A percentile compares a stretch with the other conserved stretches of the same genome.
phyloP scores from a whole-genome alignment of 1,140 invertebrate species.

The Dryas iulia region DNA sequence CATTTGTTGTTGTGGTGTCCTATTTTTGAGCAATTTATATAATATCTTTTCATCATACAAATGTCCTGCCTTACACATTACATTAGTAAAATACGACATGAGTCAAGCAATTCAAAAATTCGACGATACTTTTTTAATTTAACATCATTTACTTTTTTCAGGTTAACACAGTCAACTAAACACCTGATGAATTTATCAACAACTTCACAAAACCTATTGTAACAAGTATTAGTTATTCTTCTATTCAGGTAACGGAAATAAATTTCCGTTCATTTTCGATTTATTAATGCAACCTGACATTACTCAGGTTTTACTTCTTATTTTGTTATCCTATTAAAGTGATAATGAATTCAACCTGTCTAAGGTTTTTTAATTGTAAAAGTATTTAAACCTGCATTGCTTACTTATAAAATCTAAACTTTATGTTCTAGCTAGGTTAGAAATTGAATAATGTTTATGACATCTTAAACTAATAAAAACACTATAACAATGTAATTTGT shows the following conservation, averaged over 20 bases:
- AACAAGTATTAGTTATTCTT: neutral
- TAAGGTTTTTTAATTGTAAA: slow-evolving; percentile 1
- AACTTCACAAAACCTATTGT: neutral
- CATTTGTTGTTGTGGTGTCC: too few species aligned
- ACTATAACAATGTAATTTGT: slow-evolving; percentile 4
- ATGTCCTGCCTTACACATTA: too few species aligned
- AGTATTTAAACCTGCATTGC: slow-evolving; percentile 12
- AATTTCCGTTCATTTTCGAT: neutral
- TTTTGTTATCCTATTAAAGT: too few species aligned
- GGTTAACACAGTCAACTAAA: slow-evolving; percentile 38
- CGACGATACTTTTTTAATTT: too few species aligned
- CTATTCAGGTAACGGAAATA: neutral
- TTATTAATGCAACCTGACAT: neutral
- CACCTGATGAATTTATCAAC: neutral
- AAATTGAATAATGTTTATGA: neutral
- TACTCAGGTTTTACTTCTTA: too few species aligned
- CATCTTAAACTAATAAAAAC: slow-evolving; percentile 24
- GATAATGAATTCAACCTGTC: neutral
- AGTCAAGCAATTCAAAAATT: too few species aligned
- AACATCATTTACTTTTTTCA: slow-evolving; percentile 34
- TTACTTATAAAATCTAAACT: slow-evolving; percentile 9
- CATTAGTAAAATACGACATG: too few species aligned
- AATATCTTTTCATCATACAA: too few species aligned
- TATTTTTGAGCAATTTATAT: too few species aligned
- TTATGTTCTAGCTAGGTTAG: neutral